Base-by-base conservation (phyloP, 2,888 invertebrate genomes). In the Thyatira batis region DNA sequence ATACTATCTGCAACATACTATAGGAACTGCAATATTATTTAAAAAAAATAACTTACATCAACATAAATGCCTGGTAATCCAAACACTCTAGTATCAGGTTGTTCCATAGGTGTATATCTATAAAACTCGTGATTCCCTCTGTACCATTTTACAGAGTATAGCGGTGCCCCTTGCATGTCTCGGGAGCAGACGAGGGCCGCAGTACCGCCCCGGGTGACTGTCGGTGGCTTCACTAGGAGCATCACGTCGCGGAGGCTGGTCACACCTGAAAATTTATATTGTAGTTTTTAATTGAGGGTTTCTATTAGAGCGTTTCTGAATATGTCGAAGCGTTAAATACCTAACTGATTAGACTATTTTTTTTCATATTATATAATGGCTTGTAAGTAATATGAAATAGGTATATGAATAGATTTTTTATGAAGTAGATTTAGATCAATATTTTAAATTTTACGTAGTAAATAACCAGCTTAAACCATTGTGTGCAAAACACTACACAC, bases 81-180 rank as follows among this genome's bases (percentile, higher is more conserved):
- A 84, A 97, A 97, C 54, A 94, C 94, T 84, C 95, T 96, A 5
- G 94, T 95, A 46, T 93, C 92, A 4, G 95, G 95, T n/a, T 85
- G 85, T 70, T 96, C 96, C 70, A 93, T 93, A 0, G 97, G 97
- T 10, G 96, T 95, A 78, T 94, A 97, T 64, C 97, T 93, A 89
- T 96, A 97, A 89, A 97, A 97, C 91, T 97, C 97, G 74, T 95
- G 93, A 75, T 91, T 94, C 4, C 97, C 97, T 54, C 97, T 93
- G 87, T 97, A 97, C 96, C 97, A 97, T 91, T 97, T 97, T 60
- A 97, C 96, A 3, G 96, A 94, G 87, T 97, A 97, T 49, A 97
- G 92, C 0, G 94, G 95, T 3, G 94, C 94, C 0, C 94, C 94
- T 74, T 96, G 95, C 86, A 97, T 93, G 78, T 97, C 95, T 74